phyloP scores from a whole-genome alignment of 2,113 vertebrate species.

The Peromyscus polionotus region DNA sequence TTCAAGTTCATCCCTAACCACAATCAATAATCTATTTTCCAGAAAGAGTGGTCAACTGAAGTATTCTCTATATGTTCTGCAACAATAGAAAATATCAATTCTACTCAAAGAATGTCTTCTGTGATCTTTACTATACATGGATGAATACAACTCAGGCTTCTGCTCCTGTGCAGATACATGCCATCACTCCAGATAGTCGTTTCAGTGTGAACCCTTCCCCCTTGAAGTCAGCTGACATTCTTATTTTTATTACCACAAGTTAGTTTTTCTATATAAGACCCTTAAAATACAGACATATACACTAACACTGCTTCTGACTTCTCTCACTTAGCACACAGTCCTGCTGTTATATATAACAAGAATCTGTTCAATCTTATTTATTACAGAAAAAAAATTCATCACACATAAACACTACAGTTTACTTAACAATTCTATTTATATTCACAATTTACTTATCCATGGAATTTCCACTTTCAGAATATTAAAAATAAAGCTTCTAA shows the following conservation, averaged over 20 bases:
- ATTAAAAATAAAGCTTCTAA: no score
- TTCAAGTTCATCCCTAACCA: neutral
- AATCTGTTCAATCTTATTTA: no score
- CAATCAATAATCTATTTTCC: neutral
- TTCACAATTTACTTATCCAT: no score
- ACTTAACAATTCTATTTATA: no score
- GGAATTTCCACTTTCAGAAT: no score
- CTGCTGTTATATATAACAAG: neutral
- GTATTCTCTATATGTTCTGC: neutral
- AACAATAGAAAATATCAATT: neutral
- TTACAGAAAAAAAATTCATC: no score
- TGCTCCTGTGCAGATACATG: neutral
- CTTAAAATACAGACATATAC: neutral
- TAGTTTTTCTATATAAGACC: neutral
- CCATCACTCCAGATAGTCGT: neutral
- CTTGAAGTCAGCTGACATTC: neutral
- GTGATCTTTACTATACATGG: neutral
- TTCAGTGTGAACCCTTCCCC: neutral
- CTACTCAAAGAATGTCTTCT: neutral
- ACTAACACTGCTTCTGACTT: neutral
- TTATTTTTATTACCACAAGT: constrained; percentile 37
- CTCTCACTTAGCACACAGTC: neutral
- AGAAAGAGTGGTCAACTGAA: neutral
- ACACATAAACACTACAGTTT: no score
- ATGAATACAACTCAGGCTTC: neutral